Base-by-base conservation (phyloP, 2,888 invertebrate species). In the Eulithis testata region DNA sequence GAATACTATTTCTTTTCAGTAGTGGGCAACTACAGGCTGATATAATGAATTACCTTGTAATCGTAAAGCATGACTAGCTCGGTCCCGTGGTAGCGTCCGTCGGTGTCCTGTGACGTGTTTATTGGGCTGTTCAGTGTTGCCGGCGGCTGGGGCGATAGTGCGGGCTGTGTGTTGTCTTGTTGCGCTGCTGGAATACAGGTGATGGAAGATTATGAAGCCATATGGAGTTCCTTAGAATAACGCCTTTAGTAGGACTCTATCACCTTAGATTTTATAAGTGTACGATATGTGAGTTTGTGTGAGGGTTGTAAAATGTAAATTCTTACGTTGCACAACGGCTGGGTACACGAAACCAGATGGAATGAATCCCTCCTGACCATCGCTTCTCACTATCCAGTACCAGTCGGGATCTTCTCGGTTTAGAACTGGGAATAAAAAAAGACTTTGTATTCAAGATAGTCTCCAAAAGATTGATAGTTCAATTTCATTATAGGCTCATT, bases 381-480 rank as follows among this genome's bases (percentile, higher is more conserved):
- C 98, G 74, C 97, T 97, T 74, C 98, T 94, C 47, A 98, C 96
- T 60, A 99, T 97, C 98, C 98, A 99, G 86, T 97, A 98, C 99
- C 99, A 99, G 87, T 98, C 98, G 0, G 97, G 97, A 89, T 99
- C 98, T 85, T 98, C 98, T 79, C 97, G 95, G 88, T 99, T 99
- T 62, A 99, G 90, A 11, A 99, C 97, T 94, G 79, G 37, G 91
- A 90, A 57, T 63, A 40, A 3, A 72, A 56, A 50, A 47, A 31
- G 11, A 40, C 9, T 21, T 21, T 8, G 40, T 40, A 11, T 40
- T 31, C 0, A 3, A 31, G 8, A 40, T 27, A 12, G 21, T n/a
- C n/a, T n/a, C n/a, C n/a, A n/a, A n/a, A n/a, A n/a, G n/a, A n/a
- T n/a, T n/a, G n/a, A n/a, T n/a, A n/a, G 21, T 21, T 21, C 8